phyloP scores from a whole-genome alignment of 2,113 vertebrate species.

The Perca flavescens region DNA sequence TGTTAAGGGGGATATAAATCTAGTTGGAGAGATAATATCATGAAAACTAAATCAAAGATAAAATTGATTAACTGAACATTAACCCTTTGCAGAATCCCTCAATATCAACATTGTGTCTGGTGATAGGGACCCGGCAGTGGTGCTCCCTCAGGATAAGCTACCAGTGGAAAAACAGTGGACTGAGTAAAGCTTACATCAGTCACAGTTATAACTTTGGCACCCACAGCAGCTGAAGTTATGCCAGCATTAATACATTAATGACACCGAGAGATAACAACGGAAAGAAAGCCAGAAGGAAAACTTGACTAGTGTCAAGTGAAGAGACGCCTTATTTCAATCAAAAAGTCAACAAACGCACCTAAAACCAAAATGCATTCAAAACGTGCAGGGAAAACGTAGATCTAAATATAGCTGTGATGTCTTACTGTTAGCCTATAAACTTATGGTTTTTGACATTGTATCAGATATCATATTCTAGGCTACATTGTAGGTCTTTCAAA shows the following conservation, averaged over 20 bases:
- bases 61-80: background rate
- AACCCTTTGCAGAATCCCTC: background rate
- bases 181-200: slow-evolving; percentile 23
- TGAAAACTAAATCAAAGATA: too few relatives aligned
- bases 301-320: slow-evolving; percentile 28
- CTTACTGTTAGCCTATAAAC: slow-evolving; percentile 3
- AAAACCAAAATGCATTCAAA: background rate
- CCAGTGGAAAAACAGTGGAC: slow-evolving; percentile 20
- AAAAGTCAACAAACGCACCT: background rate
- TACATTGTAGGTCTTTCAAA: slow-evolving; percentile 29
- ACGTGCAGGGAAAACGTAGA: background rate
- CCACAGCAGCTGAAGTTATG: background rate
- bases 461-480: slow-evolving; percentile 25
- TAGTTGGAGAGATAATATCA: too few relatives aligned
- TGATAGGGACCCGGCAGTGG: background rate
- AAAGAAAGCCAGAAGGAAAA: slow-evolving; percentile 56
- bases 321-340: background rate
- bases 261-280: slow-evolving; percentile 33
- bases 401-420: slow-evolving; percentile 8
- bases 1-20: too few relatives aligned
- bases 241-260: slow-evolving; percentile 48
- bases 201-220: slow-evolving; percentile 13
- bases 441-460: background rate
- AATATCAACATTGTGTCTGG: background rate
- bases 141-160: slow-evolving; percentile 26